These are phyloP conservation scores for Siderastrea siderea DNA, from an alignment of 92 coral and sea anemone species.

Conservation along the genomic window DNA sequence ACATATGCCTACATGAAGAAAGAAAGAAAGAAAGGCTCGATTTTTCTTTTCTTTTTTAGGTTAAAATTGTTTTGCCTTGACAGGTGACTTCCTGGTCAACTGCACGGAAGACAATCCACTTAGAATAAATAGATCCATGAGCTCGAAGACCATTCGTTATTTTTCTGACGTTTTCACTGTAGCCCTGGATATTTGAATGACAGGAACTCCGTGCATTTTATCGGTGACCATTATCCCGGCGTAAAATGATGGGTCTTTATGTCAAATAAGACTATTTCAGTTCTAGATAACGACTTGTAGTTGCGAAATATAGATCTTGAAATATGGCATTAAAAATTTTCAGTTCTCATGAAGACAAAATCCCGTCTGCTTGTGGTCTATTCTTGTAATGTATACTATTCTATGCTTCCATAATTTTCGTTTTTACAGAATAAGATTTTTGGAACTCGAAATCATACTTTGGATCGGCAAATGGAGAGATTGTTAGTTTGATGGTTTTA, in stretches of 20 bases:
- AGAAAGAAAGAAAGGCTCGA: background rate
- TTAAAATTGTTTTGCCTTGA: background rate
- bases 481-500: background rate
- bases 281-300: background rate
- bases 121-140: background rate
- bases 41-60: background rate
- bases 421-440: background rate
- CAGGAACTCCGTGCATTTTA: background rate
- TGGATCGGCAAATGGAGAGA: background rate
- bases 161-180: background rate
- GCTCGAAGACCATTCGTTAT: background rate
- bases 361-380: background rate
- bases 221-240: background rate
- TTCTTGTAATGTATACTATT: background rate
- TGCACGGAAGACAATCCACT: background rate
- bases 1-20: background rate
- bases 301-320: conserved; percentile 14
- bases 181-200: conserved; percentile 18
- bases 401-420: background rate
- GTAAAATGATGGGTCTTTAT: background rate
- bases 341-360: background rate
- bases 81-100: conserved; percentile 45
- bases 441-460: background rate
- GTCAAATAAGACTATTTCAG: conserved; percentile 12
- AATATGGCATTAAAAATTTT: conserved; percentile 15